phyloP scores from a whole-genome alignment of 2,113 vertebrate genomes.

The Centrocercus urophasianus region DNA sequence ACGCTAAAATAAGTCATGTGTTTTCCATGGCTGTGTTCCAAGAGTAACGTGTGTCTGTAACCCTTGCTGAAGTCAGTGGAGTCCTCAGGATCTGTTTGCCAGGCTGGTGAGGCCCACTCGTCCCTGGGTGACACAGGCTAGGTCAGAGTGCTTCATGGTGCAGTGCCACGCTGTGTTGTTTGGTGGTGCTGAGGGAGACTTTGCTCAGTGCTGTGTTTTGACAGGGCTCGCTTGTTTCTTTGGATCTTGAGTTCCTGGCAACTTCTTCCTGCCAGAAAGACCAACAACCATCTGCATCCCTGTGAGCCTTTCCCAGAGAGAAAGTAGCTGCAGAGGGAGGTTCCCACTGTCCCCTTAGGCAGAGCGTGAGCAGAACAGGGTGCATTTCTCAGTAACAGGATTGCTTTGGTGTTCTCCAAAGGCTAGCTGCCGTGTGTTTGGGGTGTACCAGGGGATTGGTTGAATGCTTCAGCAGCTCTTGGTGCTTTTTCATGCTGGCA shows the following conservation, averaged over 20 bases:
- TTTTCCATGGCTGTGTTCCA: background rate
- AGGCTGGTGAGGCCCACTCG: background rate
- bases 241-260: background rate
- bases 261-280: background rate
- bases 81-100: background rate
- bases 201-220: background rate
- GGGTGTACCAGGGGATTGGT: background rate
- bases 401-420: rapidly evolving
- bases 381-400: background rate
- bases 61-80: background rate
- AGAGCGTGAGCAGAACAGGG: background rate
- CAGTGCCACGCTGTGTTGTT: background rate
- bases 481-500: background rate
- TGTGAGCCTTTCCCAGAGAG: background rate
- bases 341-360: background rate
- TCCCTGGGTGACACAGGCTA: background rate
- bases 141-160: rapidly evolving
- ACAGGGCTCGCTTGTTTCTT: background rate
- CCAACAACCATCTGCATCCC: background rate
- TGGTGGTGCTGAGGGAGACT: background rate
- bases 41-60: background rate
- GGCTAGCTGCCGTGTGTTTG: background rate
- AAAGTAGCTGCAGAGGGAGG: background rate
- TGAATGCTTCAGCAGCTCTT: background rate
- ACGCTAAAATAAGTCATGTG: background rate